These are phyloP conservation scores for Chymomyza fuscimana DNA, from an alignment of 2,888 invertebrate species.

Conservation along the genomic window DNA sequence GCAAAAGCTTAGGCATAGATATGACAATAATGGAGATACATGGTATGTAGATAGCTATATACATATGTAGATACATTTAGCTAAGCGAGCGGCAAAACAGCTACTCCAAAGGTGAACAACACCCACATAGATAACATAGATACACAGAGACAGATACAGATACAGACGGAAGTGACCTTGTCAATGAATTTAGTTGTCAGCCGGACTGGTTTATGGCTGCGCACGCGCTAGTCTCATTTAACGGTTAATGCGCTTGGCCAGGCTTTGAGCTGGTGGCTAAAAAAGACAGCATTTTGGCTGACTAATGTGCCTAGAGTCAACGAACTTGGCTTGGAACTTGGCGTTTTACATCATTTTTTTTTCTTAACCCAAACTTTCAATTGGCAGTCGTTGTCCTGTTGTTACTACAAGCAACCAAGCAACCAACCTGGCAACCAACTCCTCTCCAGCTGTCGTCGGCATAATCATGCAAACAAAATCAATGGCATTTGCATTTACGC, in stretches of 20 bases:
- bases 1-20: constrained; percentile 20
- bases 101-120: constrained; percentile 60
- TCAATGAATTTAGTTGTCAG: constrained; percentile 47
- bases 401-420: not conserved
- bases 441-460: constrained; percentile 18
- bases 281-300: not conserved
- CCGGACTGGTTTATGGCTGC: constrained; percentile 45
- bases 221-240: constrained; percentile 41
- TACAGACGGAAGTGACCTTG: constrained; percentile 70
- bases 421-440: too few species aligned
- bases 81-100: not conserved
- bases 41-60: not conserved
- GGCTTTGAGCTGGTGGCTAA: not conserved
- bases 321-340: constrained; percentile 35
- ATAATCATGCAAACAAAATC: constrained; percentile 46
- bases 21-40: constrained; percentile 11
- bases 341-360: constrained; percentile 45
- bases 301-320: constrained; percentile 31
- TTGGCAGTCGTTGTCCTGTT: constrained; percentile 22
- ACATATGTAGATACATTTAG: constrained; percentile 1
- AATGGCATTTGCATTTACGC: constrained; percentile 59
- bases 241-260: constrained; percentile 29
- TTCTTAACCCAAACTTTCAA: constrained; percentile 49
- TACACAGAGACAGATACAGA: constrained; percentile 4
- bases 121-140: constrained; percentile 49